Base-by-base conservation (phyloP, 1,140 invertebrate genomes). In the Drosophila mojavensis region DNA sequence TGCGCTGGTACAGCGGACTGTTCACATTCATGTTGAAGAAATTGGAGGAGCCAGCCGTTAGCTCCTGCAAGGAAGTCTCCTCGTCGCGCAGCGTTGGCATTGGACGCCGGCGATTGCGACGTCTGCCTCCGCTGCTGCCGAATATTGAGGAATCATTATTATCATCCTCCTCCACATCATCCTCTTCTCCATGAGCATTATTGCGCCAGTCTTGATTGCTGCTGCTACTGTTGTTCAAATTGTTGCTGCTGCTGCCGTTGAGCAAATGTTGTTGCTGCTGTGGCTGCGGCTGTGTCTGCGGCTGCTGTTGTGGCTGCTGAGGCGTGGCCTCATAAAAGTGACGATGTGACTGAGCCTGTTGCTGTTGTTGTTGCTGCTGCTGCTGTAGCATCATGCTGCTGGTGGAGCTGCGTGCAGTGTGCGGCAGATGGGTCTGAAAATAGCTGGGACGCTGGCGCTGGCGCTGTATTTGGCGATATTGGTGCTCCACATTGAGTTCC, bases 401-500 rank as follows among this genome's bases (percentile, higher is more conserved):
- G 6, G 78, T 50, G 5, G 43, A 45, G 41, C 72, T 62, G n/a
- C 83, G 81, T 5, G 73, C 10, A 5, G 81, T 45, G 9, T 56
- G 81, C 20, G 65, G 58, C 24, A 47, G 17, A 62, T 72, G 67
- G 10, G 75, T 39, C 48, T 70, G 78, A 24, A 75, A 81, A 30
- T 89, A 85, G 36, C 67, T 81, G 39, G 71, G 81, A 10, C 78
- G 75, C 9, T 67, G 64, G n/a, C 81, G 71, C 55, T 88, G 85
- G 1, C 81, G 56, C 20, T 75, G 71, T 10, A 81, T 66, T 39
- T 78, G 79, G 7, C 84, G 83, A 28, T 78, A 89, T 26, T 91
- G 83, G 45, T 90, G 75, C 58, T 92, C 88, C 67, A 84, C 53
- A 76, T 86, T 88, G 20, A 88, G 73, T 69, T 94, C 93, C 79